Evolutionary conservation across 2,888 invertebrate species (phyloP).

Genomic region (Hydropsyche betteni): DNA sequence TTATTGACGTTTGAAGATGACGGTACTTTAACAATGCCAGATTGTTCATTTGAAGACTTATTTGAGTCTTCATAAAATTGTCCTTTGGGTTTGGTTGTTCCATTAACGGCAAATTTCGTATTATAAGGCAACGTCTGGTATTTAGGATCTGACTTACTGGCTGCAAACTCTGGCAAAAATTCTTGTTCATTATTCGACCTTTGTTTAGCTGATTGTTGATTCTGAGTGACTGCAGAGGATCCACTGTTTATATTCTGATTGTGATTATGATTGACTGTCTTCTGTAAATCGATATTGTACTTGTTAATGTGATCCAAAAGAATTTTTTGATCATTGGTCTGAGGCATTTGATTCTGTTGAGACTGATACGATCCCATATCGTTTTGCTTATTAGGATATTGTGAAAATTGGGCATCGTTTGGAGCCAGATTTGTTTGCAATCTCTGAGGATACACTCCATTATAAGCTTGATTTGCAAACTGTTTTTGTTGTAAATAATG

Average conservation of each 20-base stretch:
- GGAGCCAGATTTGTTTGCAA: conserved; percentile 53
- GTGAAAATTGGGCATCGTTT: conserved; percentile 60
- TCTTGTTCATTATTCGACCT: conserved; percentile 61
- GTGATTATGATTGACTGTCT: conserved; percentile 68
- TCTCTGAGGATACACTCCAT: conserved; percentile 58
- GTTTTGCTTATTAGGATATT: conserved; percentile 59
- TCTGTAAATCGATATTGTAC: conserved; percentile 62
- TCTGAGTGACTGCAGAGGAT: conserved; percentile 57
- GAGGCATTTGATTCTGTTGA: conserved; percentile 63
- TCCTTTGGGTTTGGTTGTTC: conserved; percentile 52
- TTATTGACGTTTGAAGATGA: conserved; percentile 50
- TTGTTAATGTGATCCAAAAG: conserved; percentile 63
- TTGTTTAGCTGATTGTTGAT: conserved; percentile 54
- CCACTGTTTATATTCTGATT: conserved; percentile 58
- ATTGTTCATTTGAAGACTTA: conserved; percentile 33
- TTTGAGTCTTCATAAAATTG: conserved; percentile 51
- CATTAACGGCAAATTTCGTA: conserved; percentile 78
- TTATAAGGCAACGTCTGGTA: conserved; percentile 92
- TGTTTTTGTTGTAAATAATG: conserved; percentile 68
- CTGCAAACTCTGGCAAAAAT: conserved; percentile 73
- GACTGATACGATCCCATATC: conserved; percentile 59
- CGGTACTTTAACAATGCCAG: conserved; percentile 48
- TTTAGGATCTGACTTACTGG: conserved; percentile 88
- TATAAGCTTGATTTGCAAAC: conserved; percentile 63
- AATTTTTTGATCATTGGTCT: conserved; percentile 60